Conservation (phyloP, 2,113 vertebrate species). For the Notiomystis cincta region DNA sequence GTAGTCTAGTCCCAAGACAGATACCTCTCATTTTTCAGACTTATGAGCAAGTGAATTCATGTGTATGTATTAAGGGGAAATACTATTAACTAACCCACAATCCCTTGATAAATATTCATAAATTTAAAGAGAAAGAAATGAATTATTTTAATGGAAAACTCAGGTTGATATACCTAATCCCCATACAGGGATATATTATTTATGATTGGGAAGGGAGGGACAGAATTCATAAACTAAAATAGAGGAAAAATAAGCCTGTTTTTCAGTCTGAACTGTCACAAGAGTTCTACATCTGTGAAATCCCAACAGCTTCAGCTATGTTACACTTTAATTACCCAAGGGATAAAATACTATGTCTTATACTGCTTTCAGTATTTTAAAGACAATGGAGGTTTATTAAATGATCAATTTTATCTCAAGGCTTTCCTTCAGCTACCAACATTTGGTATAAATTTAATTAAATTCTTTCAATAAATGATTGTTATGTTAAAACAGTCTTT, state of each 20-base stretch:
- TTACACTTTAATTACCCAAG: not conserved
- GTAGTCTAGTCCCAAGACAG: not conserved
- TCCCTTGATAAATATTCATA: constrained; percentile 24
- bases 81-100: not conserved
- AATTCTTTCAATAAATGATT: not conserved
- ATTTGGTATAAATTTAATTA: not conserved
- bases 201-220: not conserved
- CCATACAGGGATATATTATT: constrained; percentile 4
- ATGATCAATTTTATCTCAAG: not conserved
- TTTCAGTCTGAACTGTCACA: not conserved
- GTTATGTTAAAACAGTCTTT: not conserved
- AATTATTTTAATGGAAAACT: not conserved
- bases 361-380: not conserved
- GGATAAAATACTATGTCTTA: not conserved
- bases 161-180: not conserved
- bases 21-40: not conserved
- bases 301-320: not conserved
- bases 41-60: not conserved
- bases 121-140: not conserved
- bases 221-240: not conserved
- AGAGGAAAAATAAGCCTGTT: not conserved
- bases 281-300: not conserved
- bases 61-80: not conserved
- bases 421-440: not conserved
- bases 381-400: not conserved